Evolutionary conservation across 2,888 invertebrate genomes (phyloP).

Genomic region (Ennomos quercinarius): DNA sequence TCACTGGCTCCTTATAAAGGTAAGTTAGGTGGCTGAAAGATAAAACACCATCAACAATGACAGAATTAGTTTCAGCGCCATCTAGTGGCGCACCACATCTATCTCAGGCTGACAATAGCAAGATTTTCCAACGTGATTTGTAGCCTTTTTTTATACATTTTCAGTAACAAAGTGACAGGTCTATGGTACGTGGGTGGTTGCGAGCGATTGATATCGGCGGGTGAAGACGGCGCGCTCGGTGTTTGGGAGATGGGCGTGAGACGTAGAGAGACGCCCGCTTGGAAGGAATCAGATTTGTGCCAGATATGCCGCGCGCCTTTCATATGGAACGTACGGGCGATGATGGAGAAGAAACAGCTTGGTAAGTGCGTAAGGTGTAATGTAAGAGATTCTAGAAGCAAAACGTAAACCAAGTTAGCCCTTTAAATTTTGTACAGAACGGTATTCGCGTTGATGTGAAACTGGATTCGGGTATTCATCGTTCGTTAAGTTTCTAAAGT

Average conservation of each 20-base stretch:
- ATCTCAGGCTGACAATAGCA: no score
- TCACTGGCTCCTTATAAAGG: no score
- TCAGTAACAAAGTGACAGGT: constrained; percentile 95
- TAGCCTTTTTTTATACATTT: constrained; percentile 22
- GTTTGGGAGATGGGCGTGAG: constrained; percentile 97
- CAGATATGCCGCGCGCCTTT: constrained; percentile 98
- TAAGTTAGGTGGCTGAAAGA: no score
- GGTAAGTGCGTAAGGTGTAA: constrained; percentile 56
- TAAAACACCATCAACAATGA: no score
- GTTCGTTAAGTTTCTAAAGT: no score
- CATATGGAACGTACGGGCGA: constrained; percentile 99
- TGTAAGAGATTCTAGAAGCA: neutral
- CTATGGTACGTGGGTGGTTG: constrained; percentile 93
- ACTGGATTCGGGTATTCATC: no score
- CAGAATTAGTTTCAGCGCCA: no score
- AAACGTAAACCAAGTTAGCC: no score
- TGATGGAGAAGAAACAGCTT: constrained; percentile 98
- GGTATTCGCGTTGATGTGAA: no score
- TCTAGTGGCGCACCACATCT: no score
- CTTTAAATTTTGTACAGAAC: neutral
- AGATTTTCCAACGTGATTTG: no score
- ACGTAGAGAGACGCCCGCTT: constrained; percentile 96
- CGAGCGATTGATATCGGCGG: constrained; percentile 93
- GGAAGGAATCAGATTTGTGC: constrained; percentile 98
- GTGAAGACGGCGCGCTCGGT: constrained; percentile 96